Conservation (phyloP, 2,888 invertebrate genomes). For the Lysandra coridon region DNA sequence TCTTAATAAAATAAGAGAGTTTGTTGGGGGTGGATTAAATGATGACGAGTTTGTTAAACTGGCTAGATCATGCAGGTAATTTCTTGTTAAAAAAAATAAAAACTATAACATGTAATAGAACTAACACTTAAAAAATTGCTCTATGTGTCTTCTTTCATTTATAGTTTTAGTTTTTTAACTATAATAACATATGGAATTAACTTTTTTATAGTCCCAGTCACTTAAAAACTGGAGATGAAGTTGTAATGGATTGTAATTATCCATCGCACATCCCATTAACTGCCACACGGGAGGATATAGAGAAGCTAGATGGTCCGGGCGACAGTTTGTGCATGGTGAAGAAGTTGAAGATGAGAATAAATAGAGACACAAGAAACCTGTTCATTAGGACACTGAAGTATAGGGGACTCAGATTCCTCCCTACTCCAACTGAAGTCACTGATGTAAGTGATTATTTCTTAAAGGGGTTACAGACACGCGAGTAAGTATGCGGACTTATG, state of each 20-base stretch:
- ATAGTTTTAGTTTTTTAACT: background rate
- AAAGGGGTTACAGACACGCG: too few relatives aligned
- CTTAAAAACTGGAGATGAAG: constrained; percentile 56
- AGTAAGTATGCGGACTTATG: too few relatives aligned
- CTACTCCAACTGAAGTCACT: constrained; percentile 36
- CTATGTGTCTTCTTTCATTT: background rate
- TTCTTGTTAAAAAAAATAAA: background rate
- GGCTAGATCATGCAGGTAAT: constrained; percentile 70
- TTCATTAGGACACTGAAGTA: constrained; percentile 59
- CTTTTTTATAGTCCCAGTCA: constrained; percentile 54
- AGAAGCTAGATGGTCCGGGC: constrained; percentile 36
- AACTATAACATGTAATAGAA: background rate
- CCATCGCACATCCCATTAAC: constrained; percentile 48
- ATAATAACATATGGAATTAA: background rate
- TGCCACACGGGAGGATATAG: constrained; percentile 35
- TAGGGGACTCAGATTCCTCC: constrained; percentile 52
- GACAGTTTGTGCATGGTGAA: constrained; percentile 50
- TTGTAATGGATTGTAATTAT: constrained; percentile 48
- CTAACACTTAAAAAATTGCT: background rate
- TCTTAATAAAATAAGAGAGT: constrained; percentile 54
- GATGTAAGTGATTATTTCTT: constrained; percentile 34
- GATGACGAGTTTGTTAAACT: constrained; percentile 65
- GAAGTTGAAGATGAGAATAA: constrained; percentile 49
- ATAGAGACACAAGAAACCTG: constrained; percentile 47
- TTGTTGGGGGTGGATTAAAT: constrained; percentile 58